A percentile compares a stretch with the other conserved stretches of the same genome.
Evolutionary conservation across 2,797 vertebrate species (phyloP).

Genomic region (Chrysolophus pictus): DNA sequence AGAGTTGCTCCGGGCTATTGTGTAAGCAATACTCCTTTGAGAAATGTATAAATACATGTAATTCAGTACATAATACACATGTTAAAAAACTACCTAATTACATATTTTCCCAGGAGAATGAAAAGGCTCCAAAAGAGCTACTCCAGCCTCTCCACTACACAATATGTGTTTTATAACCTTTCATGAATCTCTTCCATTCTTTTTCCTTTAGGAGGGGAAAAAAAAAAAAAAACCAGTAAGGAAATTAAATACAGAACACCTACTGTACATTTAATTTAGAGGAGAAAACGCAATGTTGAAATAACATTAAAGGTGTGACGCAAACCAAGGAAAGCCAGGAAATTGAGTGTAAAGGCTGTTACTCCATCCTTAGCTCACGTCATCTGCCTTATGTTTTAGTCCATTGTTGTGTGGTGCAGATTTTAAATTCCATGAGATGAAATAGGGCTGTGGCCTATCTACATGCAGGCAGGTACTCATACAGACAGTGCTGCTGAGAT

Average conservation of each 20-base stretch:
- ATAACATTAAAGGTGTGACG: slow-evolving; percentile 71
- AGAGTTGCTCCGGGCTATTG: slow-evolving; percentile 78
- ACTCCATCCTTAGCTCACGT: slow-evolving; percentile 27
- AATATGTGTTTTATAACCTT: slow-evolving; percentile 80
- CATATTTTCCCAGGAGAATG: slow-evolving; percentile 77
- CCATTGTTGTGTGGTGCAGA: slow-evolving; percentile 35
- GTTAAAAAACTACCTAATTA: slow-evolving; percentile 75
- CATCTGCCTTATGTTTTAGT: neutral
- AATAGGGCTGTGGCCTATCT: neutral
- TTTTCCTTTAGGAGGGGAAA: slow-evolving; percentile 54
- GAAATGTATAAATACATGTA: slow-evolving; percentile 79
- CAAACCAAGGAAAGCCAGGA: slow-evolving; percentile 67
- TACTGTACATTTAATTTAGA: slow-evolving; percentile 80
- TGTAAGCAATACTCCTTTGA: slow-evolving; percentile 77
- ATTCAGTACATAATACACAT: slow-evolving; percentile 71
- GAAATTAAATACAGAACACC: slow-evolving; percentile 80
- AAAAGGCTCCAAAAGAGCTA: slow-evolving; percentile 77
- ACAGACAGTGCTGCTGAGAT: neutral
- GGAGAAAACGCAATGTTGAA: slow-evolving; percentile 75
- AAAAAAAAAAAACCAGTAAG: slow-evolving; percentile 14
- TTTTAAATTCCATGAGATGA: slow-evolving; percentile 49
- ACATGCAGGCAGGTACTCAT: neutral
- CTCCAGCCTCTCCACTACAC: slow-evolving; percentile 67
- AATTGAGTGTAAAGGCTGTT: slow-evolving; percentile 65
- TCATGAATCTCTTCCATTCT: slow-evolving; percentile 69